Evolutionary conservation across 2,888 invertebrate species (phyloP).

Genomic region (Podabrus alpinus): DNA sequence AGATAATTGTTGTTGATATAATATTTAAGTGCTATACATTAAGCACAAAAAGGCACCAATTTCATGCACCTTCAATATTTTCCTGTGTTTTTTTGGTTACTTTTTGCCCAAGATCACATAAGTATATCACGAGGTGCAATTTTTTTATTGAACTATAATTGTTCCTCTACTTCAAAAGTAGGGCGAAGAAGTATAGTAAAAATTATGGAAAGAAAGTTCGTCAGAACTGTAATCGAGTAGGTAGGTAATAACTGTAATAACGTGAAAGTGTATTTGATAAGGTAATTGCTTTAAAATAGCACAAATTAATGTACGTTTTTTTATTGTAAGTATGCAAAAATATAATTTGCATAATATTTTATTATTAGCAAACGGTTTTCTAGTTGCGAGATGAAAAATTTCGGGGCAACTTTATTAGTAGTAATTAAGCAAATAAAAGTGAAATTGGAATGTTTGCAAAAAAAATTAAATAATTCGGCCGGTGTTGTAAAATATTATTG

Average conservation of each 20-base stretch:
- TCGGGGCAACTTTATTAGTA: neutral
- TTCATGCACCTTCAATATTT: too few species aligned
- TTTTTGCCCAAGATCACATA: neutral
- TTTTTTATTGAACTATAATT: neutral
- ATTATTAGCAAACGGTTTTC: neutral
- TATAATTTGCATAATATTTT: neutral
- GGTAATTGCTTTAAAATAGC: neutral
- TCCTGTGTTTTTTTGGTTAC: neutral
- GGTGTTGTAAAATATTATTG: neutral
- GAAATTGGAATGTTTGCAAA: neutral
- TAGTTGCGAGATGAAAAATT: neutral
- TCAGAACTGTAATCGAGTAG: neutral
- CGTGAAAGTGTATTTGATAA: neutral
- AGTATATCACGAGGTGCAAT: neutral
- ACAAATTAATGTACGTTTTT: too few species aligned
- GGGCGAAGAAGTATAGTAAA: neutral
- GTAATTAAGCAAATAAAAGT: neutral
- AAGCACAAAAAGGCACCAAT: too few species aligned
- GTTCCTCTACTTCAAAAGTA: neutral
- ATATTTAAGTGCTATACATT: too few species aligned
- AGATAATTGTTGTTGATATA: too few species aligned
- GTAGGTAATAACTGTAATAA: neutral
- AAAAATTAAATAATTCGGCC: neutral
- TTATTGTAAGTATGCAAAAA: neutral
- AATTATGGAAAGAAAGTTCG: neutral